Evolutionary conservation across 1,140 invertebrate species (phyloP), one percentile per base, ranked within the genome.

Genomic region (Zophobas atratus): DNA sequence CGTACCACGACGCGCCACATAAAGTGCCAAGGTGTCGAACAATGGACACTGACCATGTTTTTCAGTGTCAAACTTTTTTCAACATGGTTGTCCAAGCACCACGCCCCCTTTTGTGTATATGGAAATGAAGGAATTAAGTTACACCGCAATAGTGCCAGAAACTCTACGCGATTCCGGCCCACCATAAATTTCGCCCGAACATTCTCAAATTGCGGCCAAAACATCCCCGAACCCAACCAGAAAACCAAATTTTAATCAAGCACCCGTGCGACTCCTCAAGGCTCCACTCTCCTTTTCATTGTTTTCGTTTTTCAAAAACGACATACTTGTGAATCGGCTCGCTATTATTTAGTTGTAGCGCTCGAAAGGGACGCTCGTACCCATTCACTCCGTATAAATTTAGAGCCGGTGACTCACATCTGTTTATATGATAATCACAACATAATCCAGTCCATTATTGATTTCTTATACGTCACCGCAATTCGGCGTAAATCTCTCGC

Each of bases 91-190:
- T 0, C 8, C 32, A 3, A 20, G 2, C 32, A 56, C 49, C 55
- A 56, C 55, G 55, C 55, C 55, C 55, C 55, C 55, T 56, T 56
- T 56, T 56, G 33, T 53, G 20, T 8, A 53, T 32, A 53, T 53
- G 49, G 49, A 53, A 53, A 53, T 53, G 49, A 53, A 53, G 49
- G 49, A 6, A 53, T 20, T 53, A 6, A 53, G 2, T 53, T 53
- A 4, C 20, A n/a, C 49, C 49, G 20, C 49, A 53, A 53, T 8
- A n/a, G 49, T 53, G 49, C 20, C 49, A 53, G 20, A 46, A 46
- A 4, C 8, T 8, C 3, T 46, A 46, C 43, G 8, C 43, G 43
- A 46, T 4, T 4, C 43, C 43, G 3, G 3, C 43, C 3, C 43
- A 46, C 3, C 8, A 4, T 46, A 4, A 3, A 46, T 8, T 4